Evolutionary conservation across 2,113 vertebrate genomes (phyloP).

Genomic region (Illadopsis cleaveri): DNA sequence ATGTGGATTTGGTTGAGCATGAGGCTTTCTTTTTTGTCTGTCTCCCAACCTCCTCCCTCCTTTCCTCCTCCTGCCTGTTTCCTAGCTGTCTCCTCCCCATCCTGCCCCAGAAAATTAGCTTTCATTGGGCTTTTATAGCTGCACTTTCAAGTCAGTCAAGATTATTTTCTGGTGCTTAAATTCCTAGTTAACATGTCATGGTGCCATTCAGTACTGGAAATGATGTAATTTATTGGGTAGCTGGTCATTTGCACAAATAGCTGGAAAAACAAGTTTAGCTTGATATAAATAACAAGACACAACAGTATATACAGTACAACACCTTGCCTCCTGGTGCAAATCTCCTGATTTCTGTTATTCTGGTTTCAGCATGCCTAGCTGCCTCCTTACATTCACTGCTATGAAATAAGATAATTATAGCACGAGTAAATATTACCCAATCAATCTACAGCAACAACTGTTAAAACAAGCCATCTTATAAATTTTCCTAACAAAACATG

Average conservation of each 20-base stretch:
- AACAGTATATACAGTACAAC: background rate
- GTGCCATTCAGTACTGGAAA: slow-evolving; percentile 49
- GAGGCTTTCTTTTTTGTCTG: background rate
- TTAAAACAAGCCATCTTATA: slow-evolving; percentile 60
- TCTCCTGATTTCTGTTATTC: slow-evolving; percentile 41
- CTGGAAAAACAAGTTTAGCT: slow-evolving; percentile 48
- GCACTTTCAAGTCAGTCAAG: slow-evolving; percentile 45
- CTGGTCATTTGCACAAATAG: slow-evolving; percentile 50
- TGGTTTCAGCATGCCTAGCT: slow-evolving; percentile 6
- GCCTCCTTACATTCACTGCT: background rate
- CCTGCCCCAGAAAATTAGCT: slow-evolving; percentile 20
- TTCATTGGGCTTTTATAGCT: slow-evolving; percentile 49
- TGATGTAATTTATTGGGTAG: slow-evolving; percentile 42
- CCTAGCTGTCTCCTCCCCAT: background rate
- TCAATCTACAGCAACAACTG: slow-evolving; percentile 54
- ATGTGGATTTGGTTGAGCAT: background rate
- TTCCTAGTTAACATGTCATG: slow-evolving; percentile 46
- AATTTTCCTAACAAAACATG: slow-evolving; percentile 49
- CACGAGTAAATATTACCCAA: slow-evolving; percentile 52
- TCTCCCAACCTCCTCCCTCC: background rate
- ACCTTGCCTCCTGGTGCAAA: slow-evolving; percentile 22
- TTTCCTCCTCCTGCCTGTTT: background rate
- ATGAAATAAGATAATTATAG: slow-evolving; percentile 64
- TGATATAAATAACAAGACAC: slow-evolving; percentile 52
- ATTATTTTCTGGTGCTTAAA: slow-evolving; percentile 56